phyloP scores from a whole-genome alignment of 2,113 vertebrate genomes.

The Amazona vittata region DNA sequence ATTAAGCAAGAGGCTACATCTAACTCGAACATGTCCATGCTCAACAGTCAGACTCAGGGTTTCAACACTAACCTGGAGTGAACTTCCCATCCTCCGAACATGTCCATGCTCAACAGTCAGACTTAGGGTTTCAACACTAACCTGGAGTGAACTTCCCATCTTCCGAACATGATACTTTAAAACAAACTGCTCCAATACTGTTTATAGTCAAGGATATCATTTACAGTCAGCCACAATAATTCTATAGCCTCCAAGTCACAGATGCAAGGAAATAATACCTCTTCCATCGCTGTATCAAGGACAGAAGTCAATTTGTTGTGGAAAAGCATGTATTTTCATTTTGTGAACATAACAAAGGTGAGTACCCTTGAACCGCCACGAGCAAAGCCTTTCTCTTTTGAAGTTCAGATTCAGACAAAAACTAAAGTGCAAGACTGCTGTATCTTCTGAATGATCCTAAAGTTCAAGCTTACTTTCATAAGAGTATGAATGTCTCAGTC shows the following conservation, averaged over 20 bases:
- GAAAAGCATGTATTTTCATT: not conserved
- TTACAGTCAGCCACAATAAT: slow-evolving; percentile 8
- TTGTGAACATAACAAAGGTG: not conserved
- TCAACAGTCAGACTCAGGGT: not conserved
- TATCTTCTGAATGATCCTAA: not conserved
- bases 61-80: not conserved
- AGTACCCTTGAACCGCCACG: not conserved
- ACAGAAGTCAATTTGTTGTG: not conserved
- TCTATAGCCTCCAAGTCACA: not conserved
- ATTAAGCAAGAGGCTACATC: not conserved
- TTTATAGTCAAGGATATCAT: not conserved
- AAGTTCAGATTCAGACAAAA: slow-evolving; percentile 11
- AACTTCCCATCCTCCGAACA: not conserved
- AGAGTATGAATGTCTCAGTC: not conserved
- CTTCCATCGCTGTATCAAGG: not conserved
- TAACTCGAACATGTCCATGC: not conserved
- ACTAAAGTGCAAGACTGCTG: not conserved
- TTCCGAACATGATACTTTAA: not conserved
- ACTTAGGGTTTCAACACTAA: not conserved
- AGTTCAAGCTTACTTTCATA: not conserved
- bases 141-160: not conserved
- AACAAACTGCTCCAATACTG: not conserved
- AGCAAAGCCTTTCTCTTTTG: not conserved
- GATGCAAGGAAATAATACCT: not conserved
- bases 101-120: not conserved